These are phyloP conservation scores for Bactericera cockerelli DNA, from an alignment of 1,140 invertebrate species.

Conservation along the genomic window DNA sequence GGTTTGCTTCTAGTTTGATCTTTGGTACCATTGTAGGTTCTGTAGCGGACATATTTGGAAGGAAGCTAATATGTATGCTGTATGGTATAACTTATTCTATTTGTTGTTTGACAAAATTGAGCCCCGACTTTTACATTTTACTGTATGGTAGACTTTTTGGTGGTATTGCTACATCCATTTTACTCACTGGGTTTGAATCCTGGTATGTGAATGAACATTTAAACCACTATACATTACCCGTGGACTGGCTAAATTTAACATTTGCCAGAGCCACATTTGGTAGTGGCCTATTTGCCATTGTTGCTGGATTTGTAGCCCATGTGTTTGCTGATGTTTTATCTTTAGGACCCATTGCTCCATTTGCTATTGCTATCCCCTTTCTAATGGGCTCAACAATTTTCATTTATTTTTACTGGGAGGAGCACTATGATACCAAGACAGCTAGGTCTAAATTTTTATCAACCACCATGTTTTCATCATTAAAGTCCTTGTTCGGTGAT, in stretches of 20 bases:
- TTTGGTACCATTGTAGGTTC: slow-evolving; percentile 39
- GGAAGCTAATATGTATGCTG: slow-evolving; percentile 34
- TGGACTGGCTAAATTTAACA: slow-evolving; percentile 37
- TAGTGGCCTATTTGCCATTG: slow-evolving; percentile 49
- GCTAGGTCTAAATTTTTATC: background rate
- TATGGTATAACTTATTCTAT: slow-evolving; percentile 45
- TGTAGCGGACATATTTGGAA: slow-evolving; percentile 45
- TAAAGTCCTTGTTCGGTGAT: slow-evolving; percentile 25
- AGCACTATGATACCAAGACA: slow-evolving; percentile 16
- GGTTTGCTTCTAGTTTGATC: slow-evolving; percentile 47
- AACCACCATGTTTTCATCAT: slow-evolving; percentile 14
- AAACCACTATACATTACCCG: slow-evolving; percentile 36
- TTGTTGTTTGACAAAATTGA: slow-evolving; percentile 40
- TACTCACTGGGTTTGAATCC: slow-evolving; percentile 56
- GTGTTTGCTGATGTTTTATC: slow-evolving; percentile 39
- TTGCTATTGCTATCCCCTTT: slow-evolving; percentile 41
- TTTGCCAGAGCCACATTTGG: slow-evolving; percentile 49
- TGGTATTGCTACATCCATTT: slow-evolving; percentile 51
- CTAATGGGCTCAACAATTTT: slow-evolving; percentile 14
- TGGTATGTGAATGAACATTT: slow-evolving; percentile 52
- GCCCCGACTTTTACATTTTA: slow-evolving; percentile 29
- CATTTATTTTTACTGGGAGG: slow-evolving; percentile 15
- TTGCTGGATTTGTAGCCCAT: slow-evolving; percentile 46
- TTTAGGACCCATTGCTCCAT: slow-evolving; percentile 41
- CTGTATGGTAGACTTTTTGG: slow-evolving; percentile 44